Evolutionary conservation across 2,888 invertebrate genomes (phyloP).

Genomic region (Vandiemenella viatica): DNA sequence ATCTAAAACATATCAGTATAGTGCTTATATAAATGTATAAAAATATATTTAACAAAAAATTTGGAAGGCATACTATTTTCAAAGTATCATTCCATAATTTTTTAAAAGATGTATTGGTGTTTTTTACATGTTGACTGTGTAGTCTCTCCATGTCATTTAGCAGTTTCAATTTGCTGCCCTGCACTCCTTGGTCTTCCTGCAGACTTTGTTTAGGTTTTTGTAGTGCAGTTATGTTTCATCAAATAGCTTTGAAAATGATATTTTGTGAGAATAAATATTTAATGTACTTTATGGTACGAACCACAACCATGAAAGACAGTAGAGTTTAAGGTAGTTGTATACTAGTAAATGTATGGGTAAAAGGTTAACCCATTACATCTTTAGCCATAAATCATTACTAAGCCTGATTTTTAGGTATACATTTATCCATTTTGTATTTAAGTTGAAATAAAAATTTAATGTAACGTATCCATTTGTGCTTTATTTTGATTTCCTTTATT

Average conservation of each 20-base stretch:
- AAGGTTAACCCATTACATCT: too few relatives aligned
- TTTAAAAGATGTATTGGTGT: constrained; percentile 16
- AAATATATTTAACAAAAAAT: constrained; percentile 14
- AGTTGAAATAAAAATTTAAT: too few relatives aligned
- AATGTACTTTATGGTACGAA: constrained; percentile 2
- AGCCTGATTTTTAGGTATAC: too few relatives aligned
- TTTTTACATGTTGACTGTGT: constrained; percentile 16
- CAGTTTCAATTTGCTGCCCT: constrained; percentile 8
- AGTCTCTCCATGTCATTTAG: constrained; percentile 5
- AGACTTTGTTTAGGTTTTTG: constrained; percentile 1
- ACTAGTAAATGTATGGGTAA: too few relatives aligned
- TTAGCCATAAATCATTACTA: too few relatives aligned
- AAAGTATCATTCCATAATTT: constrained; percentile 18
- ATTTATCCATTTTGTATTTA: too few relatives aligned
- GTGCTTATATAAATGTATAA: constrained; percentile 18
- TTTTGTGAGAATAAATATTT: not conserved
- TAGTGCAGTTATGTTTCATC: not conserved
- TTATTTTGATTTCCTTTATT: too few relatives aligned
- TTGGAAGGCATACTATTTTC: constrained; percentile 18
- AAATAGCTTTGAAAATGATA: not conserved
- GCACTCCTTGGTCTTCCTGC: constrained; percentile 16
- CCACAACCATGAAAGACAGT: constrained; percentile 15
- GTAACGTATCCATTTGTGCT: too few relatives aligned
- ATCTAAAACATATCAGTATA: constrained; percentile 20
- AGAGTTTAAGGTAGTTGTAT: constrained; percentile 4